These are phyloP conservation scores for Chaetophractus vellerosus DNA, from an alignment of 2,797 vertebrate genomes.

Conservation along the genomic window DNA sequence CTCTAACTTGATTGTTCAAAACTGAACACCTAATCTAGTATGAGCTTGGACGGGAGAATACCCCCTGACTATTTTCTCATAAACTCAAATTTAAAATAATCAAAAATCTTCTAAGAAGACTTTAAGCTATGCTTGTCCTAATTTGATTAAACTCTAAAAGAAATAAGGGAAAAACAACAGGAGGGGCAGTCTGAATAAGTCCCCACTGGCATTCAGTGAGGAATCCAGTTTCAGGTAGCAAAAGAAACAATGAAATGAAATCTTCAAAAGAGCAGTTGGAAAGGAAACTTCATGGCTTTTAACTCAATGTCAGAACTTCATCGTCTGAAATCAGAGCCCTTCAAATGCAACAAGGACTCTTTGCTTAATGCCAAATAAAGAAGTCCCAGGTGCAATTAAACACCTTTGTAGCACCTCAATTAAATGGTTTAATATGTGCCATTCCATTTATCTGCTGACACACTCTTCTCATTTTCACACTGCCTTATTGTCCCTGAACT, in stretches of 20 bases:
- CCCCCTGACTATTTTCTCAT: background rate
- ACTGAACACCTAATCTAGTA: background rate
- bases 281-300: slow-evolving; percentile 30
- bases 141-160: slow-evolving; percentile 42
- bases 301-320: slow-evolving; percentile 29
- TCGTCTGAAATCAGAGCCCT: slow-evolving; percentile 62
- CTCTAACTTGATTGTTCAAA: background rate
- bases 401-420: slow-evolving; percentile 41
- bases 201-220: background rate
- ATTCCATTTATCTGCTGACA: background rate
- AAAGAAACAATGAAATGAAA: background rate
- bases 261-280: slow-evolving; percentile 21
- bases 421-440: background rate
- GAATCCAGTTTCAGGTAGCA: background rate
- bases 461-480: slow-evolving; percentile 59
- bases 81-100: slow-evolving; percentile 8
- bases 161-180: background rate
- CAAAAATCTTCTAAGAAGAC: background rate
- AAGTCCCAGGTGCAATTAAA: slow-evolving; percentile 19
- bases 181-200: background rate
- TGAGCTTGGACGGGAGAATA: background rate
- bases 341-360: slow-evolving; percentile 46
- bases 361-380: slow-evolving; percentile 62
- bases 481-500: slow-evolving; percentile 10
- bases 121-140: background rate